Percentiles rank a stretch among this genome's conserved stretches.
Evolutionary conservation across 30 jellyfish, hydroid and myxozoan species (phyloP).

Genomic region (Aurelia aurita): DNA sequence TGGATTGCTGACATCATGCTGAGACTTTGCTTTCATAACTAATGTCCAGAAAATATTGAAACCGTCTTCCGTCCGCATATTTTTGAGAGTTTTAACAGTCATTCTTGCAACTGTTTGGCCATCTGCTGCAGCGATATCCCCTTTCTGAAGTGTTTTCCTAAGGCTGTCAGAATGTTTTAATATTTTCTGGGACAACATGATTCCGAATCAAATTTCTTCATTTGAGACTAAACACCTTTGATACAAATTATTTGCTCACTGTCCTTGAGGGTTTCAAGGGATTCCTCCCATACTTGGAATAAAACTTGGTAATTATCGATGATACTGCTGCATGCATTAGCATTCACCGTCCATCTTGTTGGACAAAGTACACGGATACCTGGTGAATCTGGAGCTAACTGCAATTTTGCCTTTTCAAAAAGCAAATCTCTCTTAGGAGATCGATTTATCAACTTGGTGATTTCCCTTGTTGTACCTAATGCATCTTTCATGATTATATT

Average conservation of each 20-base stretch:
- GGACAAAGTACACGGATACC: neutral
- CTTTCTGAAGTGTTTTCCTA: conserved; percentile 52
- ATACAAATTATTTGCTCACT: neutral
- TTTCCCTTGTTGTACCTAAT: neutral
- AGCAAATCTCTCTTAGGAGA: conserved; percentile 8
- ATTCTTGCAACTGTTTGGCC: conserved; percentile 15
- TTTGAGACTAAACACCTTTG: conserved; percentile 17
- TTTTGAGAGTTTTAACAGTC: neutral
- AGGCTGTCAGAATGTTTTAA: conserved; percentile 24
- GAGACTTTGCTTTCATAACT: neutral
- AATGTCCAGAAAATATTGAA: neutral
- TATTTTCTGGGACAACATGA: conserved; percentile 31
- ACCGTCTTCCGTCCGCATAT: neutral
- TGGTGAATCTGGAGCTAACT: too few relatives aligned
- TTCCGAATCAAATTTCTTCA: conserved; percentile 20
- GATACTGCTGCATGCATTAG: neutral
- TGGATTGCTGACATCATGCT: neutral
- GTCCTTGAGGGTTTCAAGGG: conserved; percentile 5
- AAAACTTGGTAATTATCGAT: neutral
- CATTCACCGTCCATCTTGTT: conserved; percentile 6
- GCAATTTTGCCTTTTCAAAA: neutral
- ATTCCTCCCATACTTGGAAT: neutral
- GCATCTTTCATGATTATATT: neutral
- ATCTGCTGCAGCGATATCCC: conserved; percentile 52
- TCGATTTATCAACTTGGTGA: neutral